phyloP scores from a whole-genome alignment of 2,113 vertebrate species.

The Phaethon lepturus region DNA sequence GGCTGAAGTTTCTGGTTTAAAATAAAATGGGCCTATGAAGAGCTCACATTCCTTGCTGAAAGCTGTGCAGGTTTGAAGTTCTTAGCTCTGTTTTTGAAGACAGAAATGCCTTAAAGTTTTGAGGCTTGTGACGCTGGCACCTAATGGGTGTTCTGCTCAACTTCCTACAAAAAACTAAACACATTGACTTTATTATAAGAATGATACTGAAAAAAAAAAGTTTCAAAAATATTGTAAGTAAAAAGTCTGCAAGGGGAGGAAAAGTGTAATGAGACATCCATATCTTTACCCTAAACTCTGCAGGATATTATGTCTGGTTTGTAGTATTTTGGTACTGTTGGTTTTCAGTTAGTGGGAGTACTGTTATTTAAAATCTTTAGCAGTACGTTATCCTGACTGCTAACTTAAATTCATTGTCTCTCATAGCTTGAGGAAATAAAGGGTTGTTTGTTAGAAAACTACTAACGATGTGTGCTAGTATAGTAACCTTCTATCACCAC shows the following conservation, averaged over 20 bases:
- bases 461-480: not conserved
- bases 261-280: not conserved
- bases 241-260: not conserved
- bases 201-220: not conserved
- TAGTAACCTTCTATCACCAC: not conserved
- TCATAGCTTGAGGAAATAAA: not conserved
- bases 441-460: not conserved
- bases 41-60: not conserved
- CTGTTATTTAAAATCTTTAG: not conserved
- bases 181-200: not conserved
- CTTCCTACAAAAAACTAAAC: not conserved
- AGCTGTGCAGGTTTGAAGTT: not conserved
- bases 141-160: not conserved
- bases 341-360: not conserved
- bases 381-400: not conserved
- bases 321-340: not conserved
- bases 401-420: not conserved
- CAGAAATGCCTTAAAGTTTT: not conserved
- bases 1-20: not conserved
- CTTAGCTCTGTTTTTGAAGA: not conserved
- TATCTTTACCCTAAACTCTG: not conserved
- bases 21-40: not conserved
- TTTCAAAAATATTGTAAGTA: not conserved
- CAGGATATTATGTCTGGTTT: not conserved
- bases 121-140: not conserved